Conservation (phyloP, 1,140 invertebrate genomes). For the Dufourea novaeangliae region DNA sequence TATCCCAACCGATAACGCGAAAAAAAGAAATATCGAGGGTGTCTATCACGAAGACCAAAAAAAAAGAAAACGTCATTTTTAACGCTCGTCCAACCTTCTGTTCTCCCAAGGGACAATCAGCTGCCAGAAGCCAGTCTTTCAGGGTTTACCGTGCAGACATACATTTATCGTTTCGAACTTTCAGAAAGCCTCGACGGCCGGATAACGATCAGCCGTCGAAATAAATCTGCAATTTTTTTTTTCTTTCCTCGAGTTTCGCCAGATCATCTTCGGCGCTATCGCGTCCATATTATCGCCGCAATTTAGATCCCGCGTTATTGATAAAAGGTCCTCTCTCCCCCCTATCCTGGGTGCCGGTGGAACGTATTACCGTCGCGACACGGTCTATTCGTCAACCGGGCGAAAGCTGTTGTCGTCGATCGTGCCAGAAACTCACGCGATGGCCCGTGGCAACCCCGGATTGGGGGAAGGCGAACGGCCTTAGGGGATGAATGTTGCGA, state of each 20-base stretch:
- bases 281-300: constrained; percentile 30
- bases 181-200: background rate
- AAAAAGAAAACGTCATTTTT: background rate
- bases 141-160: background rate
- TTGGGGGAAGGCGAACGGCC: constrained; percentile 6
- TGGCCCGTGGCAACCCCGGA: background rate
- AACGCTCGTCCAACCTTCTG: background rate
- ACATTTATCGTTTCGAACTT: background rate
- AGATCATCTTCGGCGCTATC: constrained; percentile 1
- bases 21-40: background rate
- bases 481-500: constrained; percentile 48
- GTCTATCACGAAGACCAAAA: too few species aligned
- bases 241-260: background rate
- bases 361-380: constrained; percentile 31
- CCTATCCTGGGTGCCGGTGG: constrained; percentile 13
- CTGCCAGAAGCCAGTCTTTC: background rate
- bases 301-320: constrained; percentile 49
- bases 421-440: constrained; percentile 39
- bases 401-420: constrained; percentile 11
- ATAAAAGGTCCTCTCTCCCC: constrained; percentile 13
- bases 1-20: background rate
- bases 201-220: constrained; percentile 37
- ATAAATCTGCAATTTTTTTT: constrained; percentile 40
- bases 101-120: constrained; percentile 12
- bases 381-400: constrained; percentile 47